Percentiles rank a stretch among this genome's conserved stretches.
Evolutionary conservation across 2,888 invertebrate genomes (phyloP).

Genomic region (Teleiodes luculella): DNA sequence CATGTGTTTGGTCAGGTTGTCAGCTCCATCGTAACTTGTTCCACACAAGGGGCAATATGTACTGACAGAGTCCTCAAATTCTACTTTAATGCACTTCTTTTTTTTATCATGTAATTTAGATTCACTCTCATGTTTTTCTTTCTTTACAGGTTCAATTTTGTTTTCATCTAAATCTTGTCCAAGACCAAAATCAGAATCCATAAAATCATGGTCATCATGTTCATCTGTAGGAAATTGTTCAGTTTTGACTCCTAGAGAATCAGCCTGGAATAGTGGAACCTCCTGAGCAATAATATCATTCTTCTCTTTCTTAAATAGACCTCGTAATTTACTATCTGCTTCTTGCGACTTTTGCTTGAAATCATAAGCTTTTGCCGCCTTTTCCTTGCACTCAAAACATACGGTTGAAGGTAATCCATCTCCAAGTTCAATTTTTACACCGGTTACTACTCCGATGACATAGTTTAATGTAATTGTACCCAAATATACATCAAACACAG

Average conservation of each 20-base stretch:
- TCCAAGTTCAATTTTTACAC: constrained; percentile 54
- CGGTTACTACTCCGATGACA: constrained; percentile 51
- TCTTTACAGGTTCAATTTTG: constrained; percentile 42
- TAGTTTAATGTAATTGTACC: constrained; percentile 43
- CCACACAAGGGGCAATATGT: constrained; percentile 62
- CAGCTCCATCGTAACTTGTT: constrained; percentile 47
- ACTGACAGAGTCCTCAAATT: constrained; percentile 44
- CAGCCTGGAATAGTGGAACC: constrained; percentile 15
- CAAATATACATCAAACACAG: constrained; percentile 48
- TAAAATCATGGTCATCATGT: constrained; percentile 40
- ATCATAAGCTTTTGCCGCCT: constrained; percentile 56
- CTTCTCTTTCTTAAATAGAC: constrained; percentile 43
- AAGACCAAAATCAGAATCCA: constrained; percentile 43
- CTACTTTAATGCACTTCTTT: constrained; percentile 48
- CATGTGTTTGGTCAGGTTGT: constrained; percentile 58
- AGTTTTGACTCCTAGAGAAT: constrained; percentile 41
- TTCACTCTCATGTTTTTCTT: constrained; percentile 32
- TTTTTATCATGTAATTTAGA: constrained; percentile 37
- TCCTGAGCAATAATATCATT: constrained; percentile 18
- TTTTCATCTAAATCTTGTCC: constrained; percentile 36
- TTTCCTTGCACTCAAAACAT: constrained; percentile 57
- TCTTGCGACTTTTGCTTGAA: constrained; percentile 61
- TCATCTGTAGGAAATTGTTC: constrained; percentile 41
- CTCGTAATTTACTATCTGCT: constrained; percentile 49
- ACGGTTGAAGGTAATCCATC: constrained; percentile 66